These are phyloP conservation scores for Oryzias celebensis DNA, from an alignment of 2,113 vertebrate genomes.

Conservation along the genomic window DNA sequence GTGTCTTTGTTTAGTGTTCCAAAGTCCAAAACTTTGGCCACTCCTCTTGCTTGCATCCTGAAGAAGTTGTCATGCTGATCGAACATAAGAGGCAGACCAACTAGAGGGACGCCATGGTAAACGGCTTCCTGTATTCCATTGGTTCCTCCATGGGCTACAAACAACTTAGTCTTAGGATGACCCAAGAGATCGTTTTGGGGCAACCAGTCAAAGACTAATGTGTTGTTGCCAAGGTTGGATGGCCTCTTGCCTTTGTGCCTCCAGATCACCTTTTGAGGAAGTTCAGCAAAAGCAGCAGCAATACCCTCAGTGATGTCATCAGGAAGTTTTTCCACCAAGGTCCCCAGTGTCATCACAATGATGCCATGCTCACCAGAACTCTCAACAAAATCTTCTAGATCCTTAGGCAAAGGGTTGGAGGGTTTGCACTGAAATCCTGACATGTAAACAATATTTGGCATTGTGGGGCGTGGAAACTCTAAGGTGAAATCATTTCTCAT, in stretches of 20 bases:
- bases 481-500: conserved; percentile 70
- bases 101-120: conserved; percentile 58
- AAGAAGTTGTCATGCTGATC: conserved; percentile 65
- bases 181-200: conserved; percentile 69
- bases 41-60: conserved; percentile 52
- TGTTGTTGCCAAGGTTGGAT: conserved; percentile 60
- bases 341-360: conserved; percentile 65
- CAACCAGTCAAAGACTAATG: conserved; percentile 54
- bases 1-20: conserved; percentile 48
- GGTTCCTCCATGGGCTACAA: conserved; percentile 69
- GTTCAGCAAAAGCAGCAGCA: conserved; percentile 57
- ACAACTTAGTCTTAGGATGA: conserved; percentile 58
- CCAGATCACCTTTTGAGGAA: conserved; percentile 68
- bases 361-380: conserved; percentile 63
- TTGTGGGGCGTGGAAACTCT: conserved; percentile 66
- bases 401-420: conserved; percentile 54
- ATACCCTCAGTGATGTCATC: conserved; percentile 55
- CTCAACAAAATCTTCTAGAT: conserved; percentile 59
- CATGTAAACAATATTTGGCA: conserved; percentile 69
- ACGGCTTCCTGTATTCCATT: conserved; percentile 68
- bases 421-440: conserved; percentile 69
- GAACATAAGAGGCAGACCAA: conserved; percentile 65
- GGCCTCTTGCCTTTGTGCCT: conserved; percentile 57
- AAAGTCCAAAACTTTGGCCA: conserved; percentile 62
- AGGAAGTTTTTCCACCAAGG: conserved; percentile 53